Conservation (phyloP, 2,797 vertebrate species). For the Esox masquinongy region DNA sequence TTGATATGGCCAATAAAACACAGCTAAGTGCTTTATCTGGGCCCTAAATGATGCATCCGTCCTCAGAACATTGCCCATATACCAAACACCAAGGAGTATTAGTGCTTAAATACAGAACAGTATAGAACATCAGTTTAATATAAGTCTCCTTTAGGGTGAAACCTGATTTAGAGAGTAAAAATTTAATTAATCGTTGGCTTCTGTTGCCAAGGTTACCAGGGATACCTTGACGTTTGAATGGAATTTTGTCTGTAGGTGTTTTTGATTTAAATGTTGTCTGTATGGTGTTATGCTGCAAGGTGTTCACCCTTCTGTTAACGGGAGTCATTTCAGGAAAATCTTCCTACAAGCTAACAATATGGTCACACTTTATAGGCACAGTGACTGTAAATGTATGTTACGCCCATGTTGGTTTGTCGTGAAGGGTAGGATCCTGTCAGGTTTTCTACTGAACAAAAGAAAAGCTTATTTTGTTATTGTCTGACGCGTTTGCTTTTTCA, state of each 20-base stretch:
- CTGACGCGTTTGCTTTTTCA: slow-evolving; percentile 25
- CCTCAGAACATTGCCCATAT: no score
- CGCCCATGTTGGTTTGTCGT: background rate
- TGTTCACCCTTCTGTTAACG: background rate
- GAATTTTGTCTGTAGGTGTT: no score
- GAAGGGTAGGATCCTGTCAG: background rate
- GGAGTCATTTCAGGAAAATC: no score
- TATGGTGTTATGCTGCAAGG: background rate
- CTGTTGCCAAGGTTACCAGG: background rate
- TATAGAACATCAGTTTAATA: background rate
- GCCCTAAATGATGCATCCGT: no score
- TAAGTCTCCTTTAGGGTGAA: background rate
- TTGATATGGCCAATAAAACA: no score
- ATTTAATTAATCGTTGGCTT: background rate
- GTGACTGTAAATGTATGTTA: no score
- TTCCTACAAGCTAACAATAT: no score
- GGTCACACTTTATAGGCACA: no score
- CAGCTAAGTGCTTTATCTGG: no score
- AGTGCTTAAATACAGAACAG: background rate
- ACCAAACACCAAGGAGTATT: no score
- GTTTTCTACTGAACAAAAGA: background rate
- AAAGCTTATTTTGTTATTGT: slow-evolving; percentile 19
- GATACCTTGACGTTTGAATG: no score
- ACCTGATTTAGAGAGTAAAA: background rate
- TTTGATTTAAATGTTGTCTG: no score